phyloP scores from a whole-genome alignment of 2,797 vertebrate genomes.

The Thamnophis elegans region DNA sequence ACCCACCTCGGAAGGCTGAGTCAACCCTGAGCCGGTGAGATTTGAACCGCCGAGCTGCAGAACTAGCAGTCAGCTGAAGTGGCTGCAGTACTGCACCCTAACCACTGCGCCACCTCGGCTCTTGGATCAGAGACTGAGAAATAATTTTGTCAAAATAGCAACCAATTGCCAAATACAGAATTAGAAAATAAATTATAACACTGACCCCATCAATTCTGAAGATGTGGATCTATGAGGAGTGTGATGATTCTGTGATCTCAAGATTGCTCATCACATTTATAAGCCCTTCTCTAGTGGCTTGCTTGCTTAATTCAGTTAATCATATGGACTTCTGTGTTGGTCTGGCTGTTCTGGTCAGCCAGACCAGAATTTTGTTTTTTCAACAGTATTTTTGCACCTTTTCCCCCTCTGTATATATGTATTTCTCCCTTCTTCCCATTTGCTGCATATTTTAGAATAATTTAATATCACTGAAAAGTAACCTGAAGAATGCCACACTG shows the following conservation, averaged over 20 bases:
- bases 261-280: conserved; percentile 21
- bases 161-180: conserved; percentile 47
- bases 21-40: no score
- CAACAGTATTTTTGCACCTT: conserved; percentile 36
- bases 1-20: no score
- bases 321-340: conserved; percentile 50
- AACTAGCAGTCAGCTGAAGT: no score
- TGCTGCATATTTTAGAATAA: conserved; percentile 25
- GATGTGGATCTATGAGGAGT: conserved; percentile 46
- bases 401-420: conserved; percentile 20
- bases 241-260: conserved; percentile 18
- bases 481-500: neutral
- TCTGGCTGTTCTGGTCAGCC: conserved; percentile 43
- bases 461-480: neutral
- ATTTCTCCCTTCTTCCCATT: neutral
- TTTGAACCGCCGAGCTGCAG: no score
- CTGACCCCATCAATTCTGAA: conserved; percentile 43
- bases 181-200: conserved; percentile 55
- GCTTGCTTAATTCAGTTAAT: conserved; percentile 47
- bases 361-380: conserved; percentile 39
- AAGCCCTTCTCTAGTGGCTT: conserved; percentile 34
- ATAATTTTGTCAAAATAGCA: conserved; percentile 23
- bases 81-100: no score
- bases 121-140: neutral
- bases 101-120: no score